Conservation (phyloP, 2,113 vertebrate species). For the Rallus limicola region DNA sequence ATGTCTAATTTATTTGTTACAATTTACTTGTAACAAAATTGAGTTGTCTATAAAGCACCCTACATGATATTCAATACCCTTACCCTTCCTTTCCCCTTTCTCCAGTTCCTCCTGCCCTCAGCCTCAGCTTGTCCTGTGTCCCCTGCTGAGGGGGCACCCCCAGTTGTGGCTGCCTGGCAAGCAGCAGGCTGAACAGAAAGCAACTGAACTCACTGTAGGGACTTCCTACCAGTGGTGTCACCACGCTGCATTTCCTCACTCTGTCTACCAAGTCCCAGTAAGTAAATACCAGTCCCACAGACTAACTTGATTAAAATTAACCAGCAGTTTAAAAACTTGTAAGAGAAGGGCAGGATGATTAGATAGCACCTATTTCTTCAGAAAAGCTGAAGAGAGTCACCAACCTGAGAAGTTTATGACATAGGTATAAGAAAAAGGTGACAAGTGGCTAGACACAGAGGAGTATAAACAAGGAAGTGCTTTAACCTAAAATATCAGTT, state of each 20-base stretch:
- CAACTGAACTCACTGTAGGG: not conserved
- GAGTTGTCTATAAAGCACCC: not conserved
- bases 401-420: not conserved
- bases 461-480: not conserved
- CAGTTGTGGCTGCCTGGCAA: not conserved
- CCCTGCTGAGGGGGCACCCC: not conserved
- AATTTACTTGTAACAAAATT: not conserved
- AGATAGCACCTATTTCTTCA: not conserved
- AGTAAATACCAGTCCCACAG: not conserved
- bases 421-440: not conserved
- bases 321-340: not conserved
- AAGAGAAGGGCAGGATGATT: not conserved
- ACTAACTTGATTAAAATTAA: not conserved
- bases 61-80: not conserved
- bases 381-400: not conserved
- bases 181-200: not conserved
- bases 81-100: not conserved
- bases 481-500: not conserved
- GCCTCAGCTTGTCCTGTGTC: not conserved
- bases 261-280: not conserved
- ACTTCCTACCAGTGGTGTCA: not conserved
- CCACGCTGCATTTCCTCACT: not conserved
- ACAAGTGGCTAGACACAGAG: not conserved
- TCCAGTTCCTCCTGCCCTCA: not conserved
- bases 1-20: not conserved